A percentile compares a stretch with the other conserved stretches of the same genome.
Conservation (phyloP, 2,888 invertebrate genomes). For the Chrysodeixis includens region DNA sequence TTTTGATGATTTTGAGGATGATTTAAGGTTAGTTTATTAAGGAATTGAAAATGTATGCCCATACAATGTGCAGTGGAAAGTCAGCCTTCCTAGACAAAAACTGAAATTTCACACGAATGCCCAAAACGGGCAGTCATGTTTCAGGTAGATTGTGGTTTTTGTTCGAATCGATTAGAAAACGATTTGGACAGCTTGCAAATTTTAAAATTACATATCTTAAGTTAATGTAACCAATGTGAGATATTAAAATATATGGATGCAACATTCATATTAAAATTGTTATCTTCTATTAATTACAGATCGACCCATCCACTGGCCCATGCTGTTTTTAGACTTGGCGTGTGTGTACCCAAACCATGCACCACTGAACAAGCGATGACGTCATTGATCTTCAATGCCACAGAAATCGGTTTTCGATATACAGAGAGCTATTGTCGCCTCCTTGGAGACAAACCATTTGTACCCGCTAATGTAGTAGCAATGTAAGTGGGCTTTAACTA, state of each 20-base stretch:
- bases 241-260: too few species aligned
- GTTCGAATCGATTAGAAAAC: too few species aligned
- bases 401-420: neutral
- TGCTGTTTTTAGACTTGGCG: constrained; percentile 1
- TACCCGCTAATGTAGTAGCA: constrained; percentile 16
- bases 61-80: too few species aligned
- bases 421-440: neutral
- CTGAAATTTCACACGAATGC: too few species aligned
- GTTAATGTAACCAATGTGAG: too few species aligned
- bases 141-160: too few species aligned
- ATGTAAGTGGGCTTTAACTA: constrained; percentile 24
- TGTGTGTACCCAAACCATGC: neutral
- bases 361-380: neutral
- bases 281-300: neutral
- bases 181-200: too few species aligned
- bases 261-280: too few species aligned
- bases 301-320: constrained; percentile 21
- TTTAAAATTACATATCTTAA: too few species aligned
- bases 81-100: too few species aligned
- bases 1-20: constrained; percentile 15
- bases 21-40: constrained; percentile 1
- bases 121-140: too few species aligned
- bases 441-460: neutral
- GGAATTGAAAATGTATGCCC: too few species aligned
- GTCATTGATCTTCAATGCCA: neutral